Percentiles rank a stretch among this genome's conserved stretches.
These are phyloP conservation scores for Peromyscus leucopus DNA, from an alignment of 2,113 vertebrate genomes.

Conservation along the genomic window DNA sequence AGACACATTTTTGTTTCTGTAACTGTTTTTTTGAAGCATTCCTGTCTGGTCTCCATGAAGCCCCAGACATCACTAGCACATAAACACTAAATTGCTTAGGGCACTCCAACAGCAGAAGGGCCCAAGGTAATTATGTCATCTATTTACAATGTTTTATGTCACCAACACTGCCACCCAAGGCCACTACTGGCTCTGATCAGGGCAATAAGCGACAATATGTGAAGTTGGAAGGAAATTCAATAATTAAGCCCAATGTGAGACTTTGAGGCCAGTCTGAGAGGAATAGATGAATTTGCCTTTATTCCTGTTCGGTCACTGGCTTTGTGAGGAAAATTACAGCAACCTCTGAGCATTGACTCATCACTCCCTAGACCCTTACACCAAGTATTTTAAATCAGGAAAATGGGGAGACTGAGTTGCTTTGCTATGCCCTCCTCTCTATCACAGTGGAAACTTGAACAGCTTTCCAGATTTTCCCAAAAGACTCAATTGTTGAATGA, in stretches of 20 bases:
- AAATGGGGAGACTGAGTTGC: constrained; percentile 4
- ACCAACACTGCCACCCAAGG: constrained; percentile 58
- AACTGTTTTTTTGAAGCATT: constrained; percentile 46
- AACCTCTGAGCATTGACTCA: constrained; percentile 70
- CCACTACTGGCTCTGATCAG: constrained; percentile 73
- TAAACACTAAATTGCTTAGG: constrained; percentile 78
- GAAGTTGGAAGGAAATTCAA: constrained; percentile 82
- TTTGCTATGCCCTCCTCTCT: neutral
- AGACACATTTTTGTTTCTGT: constrained; percentile 51
- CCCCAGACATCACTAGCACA: constrained; percentile 11
- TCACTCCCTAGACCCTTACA: constrained; percentile 16
- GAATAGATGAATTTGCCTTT: constrained; percentile 82
- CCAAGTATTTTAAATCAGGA: constrained; percentile 43
- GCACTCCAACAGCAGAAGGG: constrained; percentile 64
- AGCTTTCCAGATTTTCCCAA: neutral
- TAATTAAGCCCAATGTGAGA: constrained; percentile 82
- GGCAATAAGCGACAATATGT: constrained; percentile 72
- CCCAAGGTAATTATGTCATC: constrained; percentile 71
- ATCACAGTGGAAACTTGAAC: neutral
- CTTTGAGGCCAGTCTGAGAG: constrained; percentile 84
- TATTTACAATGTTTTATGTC: constrained; percentile 63
- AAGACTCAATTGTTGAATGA: neutral
- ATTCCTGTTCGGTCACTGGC: constrained; percentile 81
- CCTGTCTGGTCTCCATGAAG: constrained; percentile 43
- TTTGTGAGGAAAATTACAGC: constrained; percentile 76